Evolutionary conservation across 2,797 vertebrate species (phyloP).

Genomic region (Oreonectes daqikongensis): DNA sequence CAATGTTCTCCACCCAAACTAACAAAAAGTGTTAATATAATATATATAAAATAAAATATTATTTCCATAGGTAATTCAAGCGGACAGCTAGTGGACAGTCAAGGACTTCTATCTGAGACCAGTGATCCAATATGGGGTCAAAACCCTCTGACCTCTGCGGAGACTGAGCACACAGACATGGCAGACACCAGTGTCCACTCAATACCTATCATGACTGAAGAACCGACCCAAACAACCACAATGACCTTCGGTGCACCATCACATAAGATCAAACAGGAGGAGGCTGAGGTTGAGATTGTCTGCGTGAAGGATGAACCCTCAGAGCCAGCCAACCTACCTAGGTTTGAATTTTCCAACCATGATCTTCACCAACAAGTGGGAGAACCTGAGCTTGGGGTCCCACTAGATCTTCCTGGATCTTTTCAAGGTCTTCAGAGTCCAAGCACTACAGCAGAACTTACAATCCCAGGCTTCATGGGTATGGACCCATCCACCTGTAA

Average conservation of each 20-base stretch:
- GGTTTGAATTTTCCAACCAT: constrained; percentile 60
- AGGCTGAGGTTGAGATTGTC: constrained; percentile 69
- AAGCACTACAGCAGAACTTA: constrained; percentile 36
- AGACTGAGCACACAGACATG: constrained; percentile 44
- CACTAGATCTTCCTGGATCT: constrained; percentile 45
- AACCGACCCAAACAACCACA: constrained; percentile 26
- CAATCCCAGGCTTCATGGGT: constrained; percentile 40
- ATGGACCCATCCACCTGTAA: constrained; percentile 50
- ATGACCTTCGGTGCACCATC: constrained; percentile 12
- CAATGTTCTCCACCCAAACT: not conserved
- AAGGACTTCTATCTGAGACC: constrained; percentile 42
- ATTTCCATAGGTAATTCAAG: constrained; percentile 34
- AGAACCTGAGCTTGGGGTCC: constrained; percentile 48
- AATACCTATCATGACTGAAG: constrained; percentile 57
- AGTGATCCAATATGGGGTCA: constrained; percentile 49
- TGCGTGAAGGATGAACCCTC: constrained; percentile 76
- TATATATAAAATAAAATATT: too few species aligned
- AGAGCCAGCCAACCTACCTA: constrained; percentile 55
- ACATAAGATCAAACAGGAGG: constrained; percentile 58
- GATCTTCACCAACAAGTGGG: constrained; percentile 49
- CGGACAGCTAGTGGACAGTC: constrained; percentile 27
- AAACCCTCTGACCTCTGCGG: constrained; percentile 27
- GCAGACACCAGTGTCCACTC: constrained; percentile 29
- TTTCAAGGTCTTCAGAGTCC: constrained; percentile 44
- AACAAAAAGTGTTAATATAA: not conserved